Base-by-base conservation (phyloP, 2,888 invertebrate species). In the Gisinianus flammeolus region DNA sequence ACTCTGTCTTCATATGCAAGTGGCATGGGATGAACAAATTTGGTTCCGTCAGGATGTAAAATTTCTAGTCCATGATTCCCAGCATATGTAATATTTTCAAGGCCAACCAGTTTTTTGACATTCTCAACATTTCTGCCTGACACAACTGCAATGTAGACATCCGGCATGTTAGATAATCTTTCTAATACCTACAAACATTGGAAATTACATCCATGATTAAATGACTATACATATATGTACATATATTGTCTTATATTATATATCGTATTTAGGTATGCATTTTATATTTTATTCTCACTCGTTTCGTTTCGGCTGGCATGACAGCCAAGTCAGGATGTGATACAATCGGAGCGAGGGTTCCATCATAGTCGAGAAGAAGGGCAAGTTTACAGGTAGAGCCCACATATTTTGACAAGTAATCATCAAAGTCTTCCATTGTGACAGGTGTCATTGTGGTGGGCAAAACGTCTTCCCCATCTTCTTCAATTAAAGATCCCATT, bases 11-110 rank as follows among this genome's bases (percentile, higher is more conserved):
- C 93, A 83, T 92, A 91, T 85, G 82, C 94, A 81, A 92, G 91
- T 0, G 95, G 95, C 94, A 95, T 94, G 0, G 95, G 95, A 87
- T 95, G 95, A 0, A 94, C 93, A 86, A 95, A 95, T 87, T 93
- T 94, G 85, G 93, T 94, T 76, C 95, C 95, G 85, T 95, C 95
- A 0, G 95, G 94, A 87, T 95, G 95, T 16, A 95, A 87, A 85
- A 95, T 95, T 88, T 95, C 95, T 79, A 95, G 87, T 22, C 80
- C 81, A 86, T 95, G 95, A 87, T 93, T 95, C 44, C 95, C 95
- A 0, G 95, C 95, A 86, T 95, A 95, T 0, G 95, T 95, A 79
- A 95, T 94, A 79, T 94, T 94, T 84, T 94, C 94, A 80, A 95
- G 95, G 22, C 94, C 95, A 69, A 95, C 95, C 95, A 95, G 95